These are phyloP conservation scores for Hypolimnas misippus DNA, from an alignment of 2,888 invertebrate species.

Conservation along the genomic window DNA sequence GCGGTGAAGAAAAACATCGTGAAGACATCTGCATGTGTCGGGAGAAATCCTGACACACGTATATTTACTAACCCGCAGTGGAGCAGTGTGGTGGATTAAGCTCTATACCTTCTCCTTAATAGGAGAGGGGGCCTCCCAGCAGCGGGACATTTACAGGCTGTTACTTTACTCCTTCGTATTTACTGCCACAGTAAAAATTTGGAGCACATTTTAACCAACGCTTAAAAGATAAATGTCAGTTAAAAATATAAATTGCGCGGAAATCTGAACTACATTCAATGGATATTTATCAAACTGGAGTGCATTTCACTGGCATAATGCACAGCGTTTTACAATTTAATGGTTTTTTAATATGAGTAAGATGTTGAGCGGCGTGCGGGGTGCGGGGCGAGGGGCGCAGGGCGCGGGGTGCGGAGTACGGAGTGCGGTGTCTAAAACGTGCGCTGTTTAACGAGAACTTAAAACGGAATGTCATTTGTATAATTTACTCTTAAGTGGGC, in stretches of 20 bases:
- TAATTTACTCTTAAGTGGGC: constrained; percentile 42
- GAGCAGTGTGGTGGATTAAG: no score
- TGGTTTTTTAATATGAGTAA: constrained; percentile 28
- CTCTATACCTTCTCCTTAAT: no score
- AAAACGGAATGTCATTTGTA: constrained; percentile 39
- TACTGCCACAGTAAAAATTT: background rate
- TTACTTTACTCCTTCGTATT: no score
- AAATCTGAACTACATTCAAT: constrained; percentile 1
- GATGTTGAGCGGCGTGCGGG: constrained; percentile 23
- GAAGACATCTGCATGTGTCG: no score
- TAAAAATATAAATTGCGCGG: background rate
- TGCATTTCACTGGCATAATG: constrained; percentile 16
- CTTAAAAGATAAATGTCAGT: background rate
- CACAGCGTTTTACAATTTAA: constrained; percentile 23
- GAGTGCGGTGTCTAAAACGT: constrained; percentile 35
- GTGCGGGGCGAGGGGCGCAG: background rate
- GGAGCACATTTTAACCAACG: background rate
- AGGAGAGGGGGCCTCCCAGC: no score
- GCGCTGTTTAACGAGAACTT: constrained; percentile 39
- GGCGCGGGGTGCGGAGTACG: background rate
- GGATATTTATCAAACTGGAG: background rate
- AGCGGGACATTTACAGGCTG: no score
- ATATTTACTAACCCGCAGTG: no score
- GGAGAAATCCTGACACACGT: no score
- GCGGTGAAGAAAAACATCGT: no score